phyloP scores from a whole-genome alignment of 2,888 invertebrate genomes.

The Empis stercorea region DNA sequence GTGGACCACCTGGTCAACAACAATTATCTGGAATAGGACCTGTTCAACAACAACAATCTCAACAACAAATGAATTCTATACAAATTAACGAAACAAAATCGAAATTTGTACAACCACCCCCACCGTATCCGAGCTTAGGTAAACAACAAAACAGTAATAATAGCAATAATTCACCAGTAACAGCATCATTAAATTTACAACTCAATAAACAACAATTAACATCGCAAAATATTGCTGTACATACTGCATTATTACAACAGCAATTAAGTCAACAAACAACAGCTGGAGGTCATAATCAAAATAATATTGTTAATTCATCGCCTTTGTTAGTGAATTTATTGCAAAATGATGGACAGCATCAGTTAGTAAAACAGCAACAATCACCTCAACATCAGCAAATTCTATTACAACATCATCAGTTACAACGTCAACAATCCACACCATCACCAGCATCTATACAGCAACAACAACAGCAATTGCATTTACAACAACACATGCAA shows the following conservation, averaged over 20 bases:
- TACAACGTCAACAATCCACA: constrained; percentile 12
- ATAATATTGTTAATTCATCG: constrained; percentile 65
- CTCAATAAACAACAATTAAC: background rate
- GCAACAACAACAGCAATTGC: constrained; percentile 14
- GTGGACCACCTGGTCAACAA: constrained; percentile 10
- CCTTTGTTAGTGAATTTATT: constrained; percentile 82
- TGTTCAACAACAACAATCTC: constrained; percentile 2
- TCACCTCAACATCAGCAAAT: constrained; percentile 19
- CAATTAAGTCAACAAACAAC: constrained; percentile 3
- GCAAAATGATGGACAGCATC: constrained; percentile 59
- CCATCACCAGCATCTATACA: constrained; percentile 18
- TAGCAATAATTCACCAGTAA: constrained; percentile 10
- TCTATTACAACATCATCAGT: constrained; percentile 9
- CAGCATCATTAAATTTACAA: background rate
- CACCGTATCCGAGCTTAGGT: constrained; percentile 30
- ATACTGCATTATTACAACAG: background rate
- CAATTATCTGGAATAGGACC: background rate
- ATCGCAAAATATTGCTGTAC: background rate
- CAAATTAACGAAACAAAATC: constrained; percentile 20
- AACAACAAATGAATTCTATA: constrained; percentile 6
- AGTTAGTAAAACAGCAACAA: constrained; percentile 21
- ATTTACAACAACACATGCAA: constrained; percentile 3
- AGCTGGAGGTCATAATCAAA: constrained; percentile 11
- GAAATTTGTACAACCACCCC: constrained; percentile 31
- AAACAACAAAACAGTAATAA: background rate